Evolutionary conservation across 2,888 invertebrate species (phyloP).

Genomic region (Acanthococcus lagerstroemiae): DNA sequence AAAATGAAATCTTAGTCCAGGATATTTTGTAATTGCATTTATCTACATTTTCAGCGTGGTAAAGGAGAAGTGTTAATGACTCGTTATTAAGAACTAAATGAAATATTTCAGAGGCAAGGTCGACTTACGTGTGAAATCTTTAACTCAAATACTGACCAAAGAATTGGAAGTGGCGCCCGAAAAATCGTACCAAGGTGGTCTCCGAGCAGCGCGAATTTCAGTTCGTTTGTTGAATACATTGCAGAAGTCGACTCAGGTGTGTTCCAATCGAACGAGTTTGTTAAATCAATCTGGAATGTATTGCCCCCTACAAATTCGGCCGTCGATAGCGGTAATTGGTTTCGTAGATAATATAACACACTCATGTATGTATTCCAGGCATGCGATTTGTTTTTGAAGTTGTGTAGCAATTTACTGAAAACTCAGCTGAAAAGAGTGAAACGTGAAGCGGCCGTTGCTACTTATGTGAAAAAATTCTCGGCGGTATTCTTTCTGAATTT

Average conservation of each 20-base stretch:
- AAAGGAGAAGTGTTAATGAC: no score
- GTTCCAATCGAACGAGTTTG: neutral
- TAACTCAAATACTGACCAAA: conserved; percentile 78
- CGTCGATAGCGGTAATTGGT: neutral
- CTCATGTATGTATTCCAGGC: conserved; percentile 48
- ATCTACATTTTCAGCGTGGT: no score
- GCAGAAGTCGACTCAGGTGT: conserved; percentile 53
- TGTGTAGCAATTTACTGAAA: conserved; percentile 71
- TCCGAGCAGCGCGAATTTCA: conserved; percentile 73
- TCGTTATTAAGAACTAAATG: no score
- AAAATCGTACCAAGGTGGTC: conserved; percentile 74
- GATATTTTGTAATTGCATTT: conserved; percentile 18
- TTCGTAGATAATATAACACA: no score
- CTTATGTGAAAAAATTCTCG: conserved; percentile 69
- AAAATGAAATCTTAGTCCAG: conserved; percentile 31
- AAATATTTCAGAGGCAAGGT: conserved; percentile 42
- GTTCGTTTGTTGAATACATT: conserved; percentile 74
- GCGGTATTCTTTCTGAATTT: conserved; percentile 76
- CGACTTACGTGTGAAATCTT: conserved; percentile 58
- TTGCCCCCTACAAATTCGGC: neutral
- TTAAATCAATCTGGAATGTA: neutral
- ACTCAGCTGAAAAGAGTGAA: conserved; percentile 71
- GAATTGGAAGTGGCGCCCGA: conserved; percentile 81
- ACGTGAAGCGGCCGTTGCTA: conserved; percentile 65
- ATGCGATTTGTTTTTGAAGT: conserved; percentile 68